phyloP scores from a whole-genome alignment of 2,888 invertebrate genomes.

The Oscheius myriophilus region DNA sequence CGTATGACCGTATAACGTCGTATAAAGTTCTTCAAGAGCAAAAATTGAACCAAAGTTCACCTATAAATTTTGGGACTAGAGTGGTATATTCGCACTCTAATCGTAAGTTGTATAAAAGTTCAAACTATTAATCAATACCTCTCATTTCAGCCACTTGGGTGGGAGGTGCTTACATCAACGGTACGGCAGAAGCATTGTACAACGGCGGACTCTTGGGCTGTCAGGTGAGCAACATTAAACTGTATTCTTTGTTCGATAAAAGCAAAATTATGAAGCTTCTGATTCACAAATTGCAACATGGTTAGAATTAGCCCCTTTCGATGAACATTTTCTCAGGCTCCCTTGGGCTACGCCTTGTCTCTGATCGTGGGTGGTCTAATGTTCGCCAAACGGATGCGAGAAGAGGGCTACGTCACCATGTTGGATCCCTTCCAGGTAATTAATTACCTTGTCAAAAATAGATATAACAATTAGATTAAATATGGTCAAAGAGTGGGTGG shows the following conservation, averaged over 20 bases:
- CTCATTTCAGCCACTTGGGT: slow-evolving; percentile 98
- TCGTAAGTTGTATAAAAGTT: too few relatives aligned
- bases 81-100: too few relatives aligned
- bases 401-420: slow-evolving; percentile 93
- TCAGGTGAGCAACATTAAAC: slow-evolving; percentile 40
- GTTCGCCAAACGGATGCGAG: slow-evolving; percentile 96
- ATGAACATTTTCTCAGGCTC: slow-evolving; percentile 77
- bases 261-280: too few relatives aligned
- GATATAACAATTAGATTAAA: slow-evolving; percentile 79
- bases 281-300: too few relatives aligned
- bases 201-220: slow-evolving; percentile 93
- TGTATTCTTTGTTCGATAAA: too few relatives aligned
- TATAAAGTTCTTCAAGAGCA: too few relatives aligned
- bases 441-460: neutral
- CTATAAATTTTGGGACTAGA: too few relatives aligned
- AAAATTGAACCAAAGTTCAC: too few relatives aligned
- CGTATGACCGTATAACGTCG: too few relatives aligned
- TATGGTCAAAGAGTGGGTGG: slow-evolving; percentile 98
- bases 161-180: slow-evolving; percentile 98
- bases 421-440: slow-evolving; percentile 83
- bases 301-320: too few relatives aligned
- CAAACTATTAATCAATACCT: too few relatives aligned
- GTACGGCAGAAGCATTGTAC: slow-evolving; percentile 96
- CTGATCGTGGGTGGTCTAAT: slow-evolving; percentile 92
- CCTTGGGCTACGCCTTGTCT: slow-evolving; percentile 96